Evolutionary conservation across 2,113 vertebrate genomes (phyloP).

Genomic region (Poicephalus meyeri): DNA sequence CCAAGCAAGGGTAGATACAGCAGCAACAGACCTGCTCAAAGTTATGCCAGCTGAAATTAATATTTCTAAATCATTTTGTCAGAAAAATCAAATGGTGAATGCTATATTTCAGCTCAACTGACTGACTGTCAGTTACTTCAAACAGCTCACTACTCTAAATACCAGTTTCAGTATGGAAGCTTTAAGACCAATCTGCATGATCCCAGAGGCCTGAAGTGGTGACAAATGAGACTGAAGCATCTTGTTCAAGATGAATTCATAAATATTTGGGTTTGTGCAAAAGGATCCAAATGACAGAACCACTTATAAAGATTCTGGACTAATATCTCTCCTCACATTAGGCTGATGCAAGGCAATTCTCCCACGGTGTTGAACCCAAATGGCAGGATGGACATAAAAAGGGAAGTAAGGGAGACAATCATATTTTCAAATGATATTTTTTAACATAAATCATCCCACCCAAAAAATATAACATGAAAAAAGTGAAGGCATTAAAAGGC

Average conservation of each 20-base stretch:
- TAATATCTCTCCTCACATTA: background rate
- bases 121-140: background rate
- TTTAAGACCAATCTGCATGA: background rate
- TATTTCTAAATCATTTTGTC: background rate
- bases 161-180: background rate
- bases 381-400: background rate
- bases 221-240: background rate
- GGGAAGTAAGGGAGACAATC: accelerated
- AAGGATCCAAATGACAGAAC: background rate
- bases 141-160: background rate
- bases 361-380: background rate
- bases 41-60: background rate
- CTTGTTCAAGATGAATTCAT: background rate
- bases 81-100: background rate
- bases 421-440: background rate
- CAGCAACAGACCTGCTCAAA: background rate
- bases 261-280: background rate
- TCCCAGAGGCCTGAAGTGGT: background rate
- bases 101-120: background rate
- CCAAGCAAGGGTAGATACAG: background rate
- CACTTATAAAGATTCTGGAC: background rate
- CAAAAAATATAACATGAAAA: background rate
- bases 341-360: background rate
- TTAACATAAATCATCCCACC: background rate
- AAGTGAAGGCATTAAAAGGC: background rate